Percentiles rank a stretch among this genome's conserved stretches.
phyloP scores from a whole-genome alignment of 2,113 vertebrate genomes.

The Pterophyllum scalare region DNA sequence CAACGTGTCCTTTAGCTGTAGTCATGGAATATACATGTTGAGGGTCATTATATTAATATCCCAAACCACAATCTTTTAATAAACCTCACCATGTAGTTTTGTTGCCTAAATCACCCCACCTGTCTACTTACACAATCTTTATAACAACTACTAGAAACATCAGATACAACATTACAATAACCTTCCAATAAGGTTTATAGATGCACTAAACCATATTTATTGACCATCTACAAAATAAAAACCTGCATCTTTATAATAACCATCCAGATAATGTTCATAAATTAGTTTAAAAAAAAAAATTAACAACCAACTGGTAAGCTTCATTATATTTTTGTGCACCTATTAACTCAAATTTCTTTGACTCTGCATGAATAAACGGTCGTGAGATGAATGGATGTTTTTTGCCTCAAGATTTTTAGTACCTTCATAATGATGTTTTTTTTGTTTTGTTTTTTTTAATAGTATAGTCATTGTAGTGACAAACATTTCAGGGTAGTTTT shows the following conservation, averaged over 20 bases:
- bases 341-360: not conserved
- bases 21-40: not conserved
- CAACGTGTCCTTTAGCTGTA: not conserved
- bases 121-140: not conserved
- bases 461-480: not conserved
- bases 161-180: not conserved
- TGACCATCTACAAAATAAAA: not conserved
- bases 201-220: not conserved
- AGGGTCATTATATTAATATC: not conserved
- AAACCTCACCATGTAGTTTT: not conserved
- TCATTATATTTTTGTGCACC: not conserved
- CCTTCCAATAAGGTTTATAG: not conserved
- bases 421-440: not conserved
- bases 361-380: rapidly evolving
- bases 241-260: not conserved
- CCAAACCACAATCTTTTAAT: not conserved
- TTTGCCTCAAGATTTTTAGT: not conserved
- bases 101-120: not conserved
- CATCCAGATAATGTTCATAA: not conserved
- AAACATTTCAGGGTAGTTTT: not conserved
- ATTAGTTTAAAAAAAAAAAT: not conserved
- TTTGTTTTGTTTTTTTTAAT: not conserved
- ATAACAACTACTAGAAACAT: no score
- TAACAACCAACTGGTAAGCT: not conserved
- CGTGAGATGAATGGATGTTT: not conserved